Base-by-base conservation (phyloP, 2,113 vertebrate genomes). In the Stegostoma tigrinum region DNA sequence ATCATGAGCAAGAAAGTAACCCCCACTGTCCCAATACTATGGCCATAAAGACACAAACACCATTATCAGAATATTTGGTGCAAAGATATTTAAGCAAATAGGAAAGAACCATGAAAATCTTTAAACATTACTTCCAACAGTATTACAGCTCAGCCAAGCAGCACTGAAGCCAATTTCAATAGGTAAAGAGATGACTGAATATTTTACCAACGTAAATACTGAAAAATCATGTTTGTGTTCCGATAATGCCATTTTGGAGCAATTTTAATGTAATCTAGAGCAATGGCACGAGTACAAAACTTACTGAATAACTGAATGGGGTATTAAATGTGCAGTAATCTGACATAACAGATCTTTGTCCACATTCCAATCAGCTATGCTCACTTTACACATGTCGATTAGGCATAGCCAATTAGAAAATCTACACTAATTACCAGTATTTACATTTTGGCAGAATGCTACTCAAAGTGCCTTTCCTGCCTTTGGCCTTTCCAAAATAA, bases 381-480 rank as follows among this genome's bases (percentile, higher is more conserved):
- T 93, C 5, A 66, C 61, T 66, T 91, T 91, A 19, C n/a, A 19
- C 30, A 93, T 66, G 89, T 93, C 66, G 64, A 67, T 93, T 93
- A 30, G 61, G 61, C n/a, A 66, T 38, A 38, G 89, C 34, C 61
- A 93, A 93, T 66, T 93, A 23, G 55, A 66, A 93, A 93, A 66
- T 93, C 55, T 66, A 38, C n/a, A 17, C 15, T 23, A 93, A 93
- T 91, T 91, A 64, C 34, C 66, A 30, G 30, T 55, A 61, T 90
- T 90, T 90, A 90, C 27, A 6, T 30, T 61, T 90, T 89, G 86
- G 89, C 89, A 91, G 87, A 52, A 90, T 90, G 55, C 23, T 52
- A 30, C 27, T 52, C 30, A 14, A 90, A 61, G 24, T 3, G 15
- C 66, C 89, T 66, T 66, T 1, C 61, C 14, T 93, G 17, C 61